phyloP scores from a whole-genome alignment of 2,888 invertebrate genomes.

The Tuta absoluta region DNA sequence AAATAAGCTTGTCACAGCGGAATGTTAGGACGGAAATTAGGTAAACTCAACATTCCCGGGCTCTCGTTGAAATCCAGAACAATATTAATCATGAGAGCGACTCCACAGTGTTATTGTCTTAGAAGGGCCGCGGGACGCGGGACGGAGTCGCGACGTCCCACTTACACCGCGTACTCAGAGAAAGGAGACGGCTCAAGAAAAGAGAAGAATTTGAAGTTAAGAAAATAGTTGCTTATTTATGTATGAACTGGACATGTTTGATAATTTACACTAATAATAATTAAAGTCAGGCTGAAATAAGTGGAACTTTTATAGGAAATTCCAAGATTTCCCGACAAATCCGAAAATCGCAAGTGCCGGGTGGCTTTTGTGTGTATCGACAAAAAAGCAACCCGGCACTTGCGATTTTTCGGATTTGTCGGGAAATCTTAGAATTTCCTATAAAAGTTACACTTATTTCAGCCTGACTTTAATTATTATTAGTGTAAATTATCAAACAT shows the following conservation, averaged over 20 bases:
- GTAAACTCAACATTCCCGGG: constrained; percentile 19
- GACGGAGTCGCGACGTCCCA: constrained; percentile 11
- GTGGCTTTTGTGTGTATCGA: constrained; percentile 61
- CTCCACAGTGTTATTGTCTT: constrained; percentile 56
- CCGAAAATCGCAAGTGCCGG: too few relatives aligned
- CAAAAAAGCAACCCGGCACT: constrained; percentile 50
- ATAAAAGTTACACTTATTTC: too few relatives aligned
- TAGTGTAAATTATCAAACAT: not conserved
- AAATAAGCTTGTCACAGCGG: constrained; percentile 29
- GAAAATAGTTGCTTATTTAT: not conserved
- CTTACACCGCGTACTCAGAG: constrained; percentile 1
- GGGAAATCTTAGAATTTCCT: too few relatives aligned
- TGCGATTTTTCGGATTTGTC: too few relatives aligned
- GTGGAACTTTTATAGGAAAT: too few relatives aligned
- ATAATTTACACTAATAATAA: not conserved
- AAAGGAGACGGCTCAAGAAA: not conserved
- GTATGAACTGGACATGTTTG: not conserved
- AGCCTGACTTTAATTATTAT: not conserved
- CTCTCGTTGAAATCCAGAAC: constrained; percentile 30
- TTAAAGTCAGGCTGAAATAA: too few relatives aligned
- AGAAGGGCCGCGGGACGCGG: constrained; percentile 24
- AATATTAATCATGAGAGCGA: constrained; percentile 44
- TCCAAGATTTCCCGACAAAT: too few relatives aligned
- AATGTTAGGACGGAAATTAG: constrained; percentile 24
- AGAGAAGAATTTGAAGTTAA: not conserved